These are phyloP conservation scores for Irena cyanogastra DNA, from an alignment of 2,113 vertebrate species.

Conservation along the genomic window DNA sequence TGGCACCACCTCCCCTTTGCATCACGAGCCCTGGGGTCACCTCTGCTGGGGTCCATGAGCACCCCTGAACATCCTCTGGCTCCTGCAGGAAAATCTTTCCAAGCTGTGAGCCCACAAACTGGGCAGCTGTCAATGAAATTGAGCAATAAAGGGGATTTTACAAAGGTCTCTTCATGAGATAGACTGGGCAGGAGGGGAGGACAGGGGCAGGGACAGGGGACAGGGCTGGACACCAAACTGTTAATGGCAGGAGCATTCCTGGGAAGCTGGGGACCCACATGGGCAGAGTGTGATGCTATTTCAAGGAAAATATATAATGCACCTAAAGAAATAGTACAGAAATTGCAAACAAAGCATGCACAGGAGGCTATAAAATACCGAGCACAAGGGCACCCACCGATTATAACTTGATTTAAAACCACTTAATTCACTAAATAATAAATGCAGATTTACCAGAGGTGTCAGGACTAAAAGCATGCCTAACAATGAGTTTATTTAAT, in stretches of 20 bases:
- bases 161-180: neutral
- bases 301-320: slow-evolving; percentile 41
- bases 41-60: accelerated
- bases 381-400: slow-evolving; percentile 47
- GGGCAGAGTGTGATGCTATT: neutral
- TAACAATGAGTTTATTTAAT: slow-evolving; percentile 56
- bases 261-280: neutral
- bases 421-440: slow-evolving; percentile 62
- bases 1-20: neutral
- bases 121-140: neutral
- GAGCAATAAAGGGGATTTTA: neutral
- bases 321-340: slow-evolving; percentile 43
- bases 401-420: slow-evolving; percentile 61
- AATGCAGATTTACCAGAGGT: slow-evolving; percentile 61
- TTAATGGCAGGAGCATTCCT: neutral
- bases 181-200: neutral
- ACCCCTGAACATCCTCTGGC: neutral
- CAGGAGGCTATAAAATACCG: slow-evolving; percentile 24
- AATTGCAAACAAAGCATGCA: slow-evolving; percentile 57
- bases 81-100: neutral
- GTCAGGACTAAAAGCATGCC: slow-evolving; percentile 61
- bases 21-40: accelerated
- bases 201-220: neutral
- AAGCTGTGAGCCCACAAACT: neutral
- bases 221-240: neutral